Evolutionary conservation across 2,113 vertebrate species (phyloP).

Genomic region (Acrocephalus kingi): DNA sequence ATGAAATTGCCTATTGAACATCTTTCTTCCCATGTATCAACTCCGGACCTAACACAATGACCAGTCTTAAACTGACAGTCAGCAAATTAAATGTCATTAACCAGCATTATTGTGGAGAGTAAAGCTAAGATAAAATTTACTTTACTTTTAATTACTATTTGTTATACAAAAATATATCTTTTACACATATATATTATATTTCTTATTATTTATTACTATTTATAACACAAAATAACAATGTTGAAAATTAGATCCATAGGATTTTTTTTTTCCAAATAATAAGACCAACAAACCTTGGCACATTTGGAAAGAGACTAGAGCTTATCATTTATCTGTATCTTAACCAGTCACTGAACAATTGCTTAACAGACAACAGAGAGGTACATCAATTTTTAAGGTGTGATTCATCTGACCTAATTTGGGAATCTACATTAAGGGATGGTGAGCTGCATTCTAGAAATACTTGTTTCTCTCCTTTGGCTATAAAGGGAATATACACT

Average conservation of each 20-base stretch:
- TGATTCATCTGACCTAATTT: background rate
- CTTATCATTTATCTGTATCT: background rate
- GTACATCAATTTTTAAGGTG: background rate
- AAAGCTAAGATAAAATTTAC: background rate
- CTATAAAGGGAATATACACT: slow-evolving; percentile 3
- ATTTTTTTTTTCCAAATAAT: background rate
- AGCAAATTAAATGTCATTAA: background rate
- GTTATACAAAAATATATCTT: no score
- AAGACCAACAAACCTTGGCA: background rate
- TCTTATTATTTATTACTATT: no score
- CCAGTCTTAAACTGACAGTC: background rate
- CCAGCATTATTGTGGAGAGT: background rate
- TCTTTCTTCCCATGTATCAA: background rate
- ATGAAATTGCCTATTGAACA: background rate
- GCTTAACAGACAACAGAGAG: background rate
- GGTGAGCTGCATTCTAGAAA: background rate
- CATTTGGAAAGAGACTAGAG: background rate
- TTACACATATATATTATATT: no score
- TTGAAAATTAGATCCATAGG: background rate
- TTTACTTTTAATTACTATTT: background rate
- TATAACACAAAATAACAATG: background rate
- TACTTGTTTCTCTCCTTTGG: background rate
- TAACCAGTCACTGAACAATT: background rate
- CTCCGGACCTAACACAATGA: background rate
- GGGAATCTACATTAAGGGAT: background rate